Conservation (phyloP, 2,113 vertebrate genomes). For the Willisornis vidua region DNA sequence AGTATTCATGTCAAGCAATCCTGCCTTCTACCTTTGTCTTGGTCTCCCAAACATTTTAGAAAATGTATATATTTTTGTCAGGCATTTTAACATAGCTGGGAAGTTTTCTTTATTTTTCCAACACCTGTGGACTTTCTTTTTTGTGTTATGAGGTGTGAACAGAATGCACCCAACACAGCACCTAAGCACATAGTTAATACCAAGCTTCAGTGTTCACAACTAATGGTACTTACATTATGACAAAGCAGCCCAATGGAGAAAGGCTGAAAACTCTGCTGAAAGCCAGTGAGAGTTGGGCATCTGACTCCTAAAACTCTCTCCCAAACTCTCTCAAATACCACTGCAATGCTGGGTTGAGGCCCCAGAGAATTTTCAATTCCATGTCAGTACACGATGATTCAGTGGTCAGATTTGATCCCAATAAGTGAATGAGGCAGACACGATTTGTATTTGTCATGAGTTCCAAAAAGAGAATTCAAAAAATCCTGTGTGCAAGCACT, state of each 20-base stretch:
- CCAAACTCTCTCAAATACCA: background rate
- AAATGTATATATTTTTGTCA: background rate
- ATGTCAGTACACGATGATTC: background rate
- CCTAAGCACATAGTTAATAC: background rate
- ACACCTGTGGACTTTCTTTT: background rate
- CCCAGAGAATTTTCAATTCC: background rate
- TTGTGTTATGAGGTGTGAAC: background rate
- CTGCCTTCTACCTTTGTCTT: background rate
- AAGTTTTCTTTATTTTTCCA: background rate
- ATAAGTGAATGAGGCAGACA: background rate
- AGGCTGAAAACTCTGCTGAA: background rate
- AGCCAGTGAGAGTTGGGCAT: background rate
- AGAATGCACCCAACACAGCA: background rate
- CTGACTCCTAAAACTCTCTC: background rate
- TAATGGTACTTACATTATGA: background rate
- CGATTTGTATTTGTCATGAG: background rate
- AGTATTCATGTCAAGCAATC: background rate
- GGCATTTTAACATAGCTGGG: background rate
- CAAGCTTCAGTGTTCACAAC: background rate
- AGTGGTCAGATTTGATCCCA: background rate
- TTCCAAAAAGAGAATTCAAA: background rate
- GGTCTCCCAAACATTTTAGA: background rate
- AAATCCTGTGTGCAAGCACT: rapidly evolving
- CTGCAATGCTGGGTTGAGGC: background rate
- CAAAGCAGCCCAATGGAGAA: background rate